Evolutionary conservation across 2,113 vertebrate species (phyloP).

Genomic region (Hemichromis elongatus): DNA sequence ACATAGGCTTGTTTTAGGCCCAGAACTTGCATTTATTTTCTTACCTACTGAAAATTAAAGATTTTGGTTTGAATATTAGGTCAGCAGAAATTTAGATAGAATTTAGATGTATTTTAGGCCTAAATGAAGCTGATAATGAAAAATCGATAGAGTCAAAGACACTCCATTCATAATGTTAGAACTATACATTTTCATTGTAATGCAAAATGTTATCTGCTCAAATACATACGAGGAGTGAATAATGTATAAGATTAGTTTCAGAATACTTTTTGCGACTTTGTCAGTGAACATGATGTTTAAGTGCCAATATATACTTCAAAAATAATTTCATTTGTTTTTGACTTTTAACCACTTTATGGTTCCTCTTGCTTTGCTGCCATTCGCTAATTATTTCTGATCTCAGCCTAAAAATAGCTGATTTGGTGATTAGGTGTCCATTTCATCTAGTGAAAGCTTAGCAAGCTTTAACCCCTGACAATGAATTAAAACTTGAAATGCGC

Average conservation of each 20-base stretch:
- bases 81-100: background rate
- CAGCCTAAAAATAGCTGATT: background rate
- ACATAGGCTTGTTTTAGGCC: background rate
- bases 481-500: conserved; percentile 12
- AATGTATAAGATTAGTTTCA: background rate
- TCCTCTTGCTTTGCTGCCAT: background rate
- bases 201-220: background rate
- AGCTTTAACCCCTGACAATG: background rate
- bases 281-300: background rate
- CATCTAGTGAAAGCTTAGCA: background rate
- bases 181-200: background rate
- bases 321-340: background rate
- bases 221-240: background rate
- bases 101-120: background rate
- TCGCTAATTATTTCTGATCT: background rate
- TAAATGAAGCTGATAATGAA: background rate
- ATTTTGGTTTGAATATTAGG: background rate
- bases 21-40: background rate
- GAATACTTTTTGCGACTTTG: background rate
- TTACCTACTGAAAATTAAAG: background rate
- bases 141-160: background rate
- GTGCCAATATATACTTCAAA: background rate
- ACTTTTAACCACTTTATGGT: background rate
- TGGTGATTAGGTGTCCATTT: background rate
- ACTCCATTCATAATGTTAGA: background rate